phyloP scores from a whole-genome alignment of 92 coral and sea anemone genomes.

The Galaxea fascicularis region DNA sequence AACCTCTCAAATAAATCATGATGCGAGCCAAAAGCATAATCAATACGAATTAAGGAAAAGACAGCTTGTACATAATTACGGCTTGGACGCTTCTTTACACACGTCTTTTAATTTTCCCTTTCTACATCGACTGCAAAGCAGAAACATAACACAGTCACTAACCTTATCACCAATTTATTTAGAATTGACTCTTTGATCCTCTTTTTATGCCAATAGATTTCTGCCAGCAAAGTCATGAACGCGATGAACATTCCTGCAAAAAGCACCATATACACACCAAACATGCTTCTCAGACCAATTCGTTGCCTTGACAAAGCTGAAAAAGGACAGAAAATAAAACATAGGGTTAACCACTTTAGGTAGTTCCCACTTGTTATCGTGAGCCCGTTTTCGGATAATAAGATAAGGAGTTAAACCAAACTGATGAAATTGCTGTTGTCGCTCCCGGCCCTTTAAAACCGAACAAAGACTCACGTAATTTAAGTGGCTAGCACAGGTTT shows the following conservation, averaged over 20 bases:
- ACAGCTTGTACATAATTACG: no score
- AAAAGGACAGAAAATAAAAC: background rate
- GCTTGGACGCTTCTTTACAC: no score
- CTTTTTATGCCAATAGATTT: conserved; percentile 65
- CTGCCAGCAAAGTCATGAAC: conserved; percentile 66
- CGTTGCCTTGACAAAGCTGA: conserved; percentile 35
- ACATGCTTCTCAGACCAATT: conserved; percentile 48
- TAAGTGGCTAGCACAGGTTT: no score
- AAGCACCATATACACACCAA: conserved; percentile 58
- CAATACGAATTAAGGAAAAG: no score
- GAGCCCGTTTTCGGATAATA: no score
- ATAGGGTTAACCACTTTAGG: background rate
- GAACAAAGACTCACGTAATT: no score
- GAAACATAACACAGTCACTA: background rate
- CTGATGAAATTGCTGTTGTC: no score
- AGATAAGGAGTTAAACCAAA: no score
- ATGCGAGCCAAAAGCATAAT: no score
- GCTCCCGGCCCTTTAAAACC: no score
- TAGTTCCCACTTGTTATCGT: background rate
- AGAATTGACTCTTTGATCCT: conserved; percentile 7
- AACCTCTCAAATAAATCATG: no score
- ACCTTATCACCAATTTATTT: conserved; percentile 20
- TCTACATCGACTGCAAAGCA: background rate
- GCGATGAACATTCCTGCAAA: conserved; percentile 61
- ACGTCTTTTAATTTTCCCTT: background rate